These are phyloP conservation scores for Sinhomidia bicolor DNA, from an alignment of 2,888 invertebrate genomes.

Conservation along the genomic window DNA sequence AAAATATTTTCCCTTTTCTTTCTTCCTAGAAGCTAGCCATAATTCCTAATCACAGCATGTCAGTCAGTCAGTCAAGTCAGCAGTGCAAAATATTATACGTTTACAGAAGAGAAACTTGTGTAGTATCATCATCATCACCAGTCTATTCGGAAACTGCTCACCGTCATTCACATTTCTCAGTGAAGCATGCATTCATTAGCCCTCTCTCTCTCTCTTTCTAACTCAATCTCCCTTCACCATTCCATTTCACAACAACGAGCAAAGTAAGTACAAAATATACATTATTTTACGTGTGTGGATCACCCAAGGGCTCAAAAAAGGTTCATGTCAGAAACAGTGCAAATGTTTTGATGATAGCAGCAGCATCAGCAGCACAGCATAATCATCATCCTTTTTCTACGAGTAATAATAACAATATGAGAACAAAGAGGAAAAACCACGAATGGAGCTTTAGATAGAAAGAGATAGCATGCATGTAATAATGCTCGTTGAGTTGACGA, in stretches of 20 bases:
- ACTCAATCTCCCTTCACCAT: constrained; percentile 45
- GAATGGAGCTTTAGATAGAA: constrained; percentile 28
- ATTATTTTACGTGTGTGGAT: constrained; percentile 35
- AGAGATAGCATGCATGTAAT: not conserved
- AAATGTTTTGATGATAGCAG: not conserved
- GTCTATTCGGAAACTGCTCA: too few relatives aligned
- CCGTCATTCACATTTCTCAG: constrained; percentile 74
- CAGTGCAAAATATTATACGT: constrained; percentile 35
- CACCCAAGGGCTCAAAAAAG: constrained; percentile 59
- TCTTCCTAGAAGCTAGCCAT: constrained; percentile 53
- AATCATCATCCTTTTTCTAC: too few relatives aligned
- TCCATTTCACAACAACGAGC: too few relatives aligned
- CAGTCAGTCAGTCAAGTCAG: constrained; percentile 46
- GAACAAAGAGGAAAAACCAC: constrained; percentile 15
- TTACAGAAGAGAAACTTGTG: too few relatives aligned
- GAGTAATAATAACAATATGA: not conserved
- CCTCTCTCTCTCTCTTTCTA: too few relatives aligned
- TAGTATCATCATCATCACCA: too few relatives aligned
- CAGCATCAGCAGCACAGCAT: too few relatives aligned
- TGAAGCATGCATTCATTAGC: constrained; percentile 70
- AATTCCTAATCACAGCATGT: constrained; percentile 73
- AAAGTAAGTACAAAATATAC: constrained; percentile 29
- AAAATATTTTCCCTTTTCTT: constrained; percentile 26
- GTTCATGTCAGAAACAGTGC: constrained; percentile 61
- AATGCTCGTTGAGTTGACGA: too few relatives aligned